Evolutionary conservation across 2,888 invertebrate species (phyloP).

Genomic region (Agrochola lychnidis): DNA sequence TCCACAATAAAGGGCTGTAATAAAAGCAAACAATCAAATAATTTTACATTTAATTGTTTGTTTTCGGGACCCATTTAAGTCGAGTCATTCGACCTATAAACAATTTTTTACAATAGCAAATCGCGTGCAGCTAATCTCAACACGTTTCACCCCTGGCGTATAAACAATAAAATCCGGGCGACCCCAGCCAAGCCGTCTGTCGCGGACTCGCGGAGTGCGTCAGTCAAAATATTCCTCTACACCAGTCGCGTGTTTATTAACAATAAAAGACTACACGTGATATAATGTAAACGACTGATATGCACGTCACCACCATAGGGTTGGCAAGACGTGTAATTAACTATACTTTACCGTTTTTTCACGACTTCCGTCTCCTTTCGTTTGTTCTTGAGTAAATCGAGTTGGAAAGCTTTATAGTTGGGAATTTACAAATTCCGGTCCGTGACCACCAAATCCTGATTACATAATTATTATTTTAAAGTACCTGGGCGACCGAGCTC

Average conservation of each 20-base stretch:
- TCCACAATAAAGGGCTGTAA: neutral
- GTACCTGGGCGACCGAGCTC: no score
- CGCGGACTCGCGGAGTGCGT: conserved; percentile 20
- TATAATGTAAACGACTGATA: conserved; percentile 38
- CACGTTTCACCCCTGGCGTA: conserved; percentile 38
- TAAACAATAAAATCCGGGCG: conserved; percentile 46
- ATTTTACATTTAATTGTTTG: conserved; percentile 8
- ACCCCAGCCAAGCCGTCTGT: conserved; percentile 44
- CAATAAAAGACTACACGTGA: conserved; percentile 51
- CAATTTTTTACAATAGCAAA: conserved; percentile 21
- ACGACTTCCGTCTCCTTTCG: conserved; percentile 8
- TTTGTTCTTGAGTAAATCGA: conserved; percentile 10
- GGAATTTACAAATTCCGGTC: neutral
- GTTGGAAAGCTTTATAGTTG: neutral
- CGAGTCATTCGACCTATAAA: conserved; percentile 16
- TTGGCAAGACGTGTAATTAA: conserved; percentile 33
- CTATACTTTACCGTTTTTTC: conserved; percentile 2
- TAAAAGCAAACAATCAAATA: conserved; percentile 14
- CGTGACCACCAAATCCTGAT: no score
- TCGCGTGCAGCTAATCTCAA: conserved; percentile 52
- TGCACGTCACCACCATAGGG: conserved; percentile 45
- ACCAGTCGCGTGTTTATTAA: conserved; percentile 46
- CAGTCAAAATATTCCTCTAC: conserved; percentile 31
- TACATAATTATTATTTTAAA: no score
- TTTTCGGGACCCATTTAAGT: neutral